A percentile compares a stretch with the other conserved stretches of the same genome.
These are phyloP conservation scores for Drosophila repletoides DNA, from an alignment of 1,140 invertebrate species.

Conservation along the genomic window DNA sequence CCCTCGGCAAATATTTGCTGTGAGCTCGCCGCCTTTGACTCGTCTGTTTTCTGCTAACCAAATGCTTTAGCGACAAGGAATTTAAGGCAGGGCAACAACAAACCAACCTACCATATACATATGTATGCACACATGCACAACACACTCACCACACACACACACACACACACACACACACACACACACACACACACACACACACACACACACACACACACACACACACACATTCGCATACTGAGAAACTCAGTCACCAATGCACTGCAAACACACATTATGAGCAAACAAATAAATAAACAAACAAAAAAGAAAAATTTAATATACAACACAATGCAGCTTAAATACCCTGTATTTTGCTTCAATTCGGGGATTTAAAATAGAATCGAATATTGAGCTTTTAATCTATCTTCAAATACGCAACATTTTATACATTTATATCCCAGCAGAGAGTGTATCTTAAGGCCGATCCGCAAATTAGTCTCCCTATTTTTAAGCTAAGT, in stretches of 20 bases:
- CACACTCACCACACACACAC: conserved; percentile 20
- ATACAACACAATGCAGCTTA: background rate
- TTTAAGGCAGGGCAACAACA: conserved; percentile 68
- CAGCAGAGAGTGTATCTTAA: too few species aligned
- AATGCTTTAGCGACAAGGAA: conserved; percentile 73
- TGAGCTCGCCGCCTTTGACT: conserved; percentile 73
- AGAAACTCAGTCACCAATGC: conserved; percentile 10
- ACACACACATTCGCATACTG: conserved; percentile 54
- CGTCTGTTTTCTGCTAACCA: conserved; percentile 30
- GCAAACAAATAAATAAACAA: conserved; percentile 58
- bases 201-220: background rate
- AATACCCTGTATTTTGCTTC: conserved; percentile 11
- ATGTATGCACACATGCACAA: conserved; percentile 10
- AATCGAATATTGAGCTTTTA: too few species aligned
- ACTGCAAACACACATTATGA: conserved; percentile 70
- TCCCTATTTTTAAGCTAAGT: too few species aligned
- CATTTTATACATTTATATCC: too few species aligned
- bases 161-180: conserved; percentile 6
- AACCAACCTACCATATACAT: conserved; percentile 9
- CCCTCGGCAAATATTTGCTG: conserved; percentile 75
- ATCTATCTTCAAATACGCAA: too few species aligned
- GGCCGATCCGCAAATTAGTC: too few species aligned
- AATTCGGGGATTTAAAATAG: too few species aligned
- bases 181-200: conserved; percentile 8
- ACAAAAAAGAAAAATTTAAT: conserved; percentile 20